These are phyloP conservation scores for Danio choprae DNA, from an alignment of 2,797 vertebrate species.

Conservation along the genomic window DNA sequence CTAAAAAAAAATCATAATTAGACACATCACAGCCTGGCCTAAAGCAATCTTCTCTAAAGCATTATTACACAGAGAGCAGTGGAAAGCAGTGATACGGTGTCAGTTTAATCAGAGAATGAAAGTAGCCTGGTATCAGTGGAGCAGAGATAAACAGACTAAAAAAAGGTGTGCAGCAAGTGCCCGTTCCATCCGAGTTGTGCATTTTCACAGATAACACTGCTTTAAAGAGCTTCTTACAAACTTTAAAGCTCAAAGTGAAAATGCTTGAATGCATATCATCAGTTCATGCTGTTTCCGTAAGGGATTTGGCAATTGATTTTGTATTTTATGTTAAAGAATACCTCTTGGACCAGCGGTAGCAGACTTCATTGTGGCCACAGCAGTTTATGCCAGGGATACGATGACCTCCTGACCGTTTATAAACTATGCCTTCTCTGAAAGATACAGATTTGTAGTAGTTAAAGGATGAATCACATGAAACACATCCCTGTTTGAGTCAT, in stretches of 20 bases:
- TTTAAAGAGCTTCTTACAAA: slow-evolving; percentile 11
- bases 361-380: slow-evolving; percentile 91
- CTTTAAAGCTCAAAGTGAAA: slow-evolving; percentile 25
- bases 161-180: neutral
- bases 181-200: neutral
- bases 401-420: slow-evolving; percentile 95
- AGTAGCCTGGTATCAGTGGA: slow-evolving; percentile 7
- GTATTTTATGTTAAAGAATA: slow-evolving; percentile 59
- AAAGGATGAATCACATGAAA: neutral
- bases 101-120: slow-evolving; percentile 8
- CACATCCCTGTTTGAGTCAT: neutral
- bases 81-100: neutral
- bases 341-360: slow-evolving; percentile 98
- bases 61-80: neutral
- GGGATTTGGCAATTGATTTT: neutral
- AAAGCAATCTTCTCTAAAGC: neutral
- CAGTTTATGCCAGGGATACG: slow-evolving; percentile 96
- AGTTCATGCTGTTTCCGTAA: neutral
- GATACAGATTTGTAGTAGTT: neutral
- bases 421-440: slow-evolving; percentile 93
- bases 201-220: slow-evolving; percentile 25
- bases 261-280: neutral
- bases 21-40: neutral
- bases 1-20: slow-evolving; percentile 64
- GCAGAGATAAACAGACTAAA: slow-evolving; percentile 28